phyloP scores from a whole-genome alignment of 2,888 invertebrate species.

The Idaea dimidiata region DNA sequence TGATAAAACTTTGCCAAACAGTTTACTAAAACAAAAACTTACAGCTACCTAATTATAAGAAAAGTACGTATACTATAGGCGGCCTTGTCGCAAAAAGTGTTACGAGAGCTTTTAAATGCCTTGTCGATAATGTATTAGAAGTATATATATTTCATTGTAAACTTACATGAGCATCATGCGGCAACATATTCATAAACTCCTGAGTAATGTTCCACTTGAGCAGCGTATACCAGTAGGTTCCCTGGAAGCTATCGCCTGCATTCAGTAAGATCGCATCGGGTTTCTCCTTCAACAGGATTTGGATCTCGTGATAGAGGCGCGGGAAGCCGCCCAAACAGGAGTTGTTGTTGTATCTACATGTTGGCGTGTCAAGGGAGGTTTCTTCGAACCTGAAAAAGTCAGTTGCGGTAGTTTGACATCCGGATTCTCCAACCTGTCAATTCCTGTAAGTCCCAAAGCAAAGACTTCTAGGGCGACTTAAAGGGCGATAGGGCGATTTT shows the following conservation, averaged over 20 bases:
- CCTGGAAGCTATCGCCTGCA: slow-evolving; percentile 92
- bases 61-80: too few relatives aligned
- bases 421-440: too few relatives aligned
- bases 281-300: slow-evolving; percentile 66
- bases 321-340: slow-evolving; percentile 87
- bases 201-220: slow-evolving; percentile 87
- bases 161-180: slow-evolving; percentile 88
- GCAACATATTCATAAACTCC: slow-evolving; percentile 87
- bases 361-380: slow-evolving; percentile 77
- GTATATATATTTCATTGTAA: background rate
- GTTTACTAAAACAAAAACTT: too few relatives aligned
- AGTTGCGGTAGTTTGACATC: background rate
- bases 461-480: too few relatives aligned
- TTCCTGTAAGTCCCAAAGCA: too few relatives aligned
- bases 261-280: slow-evolving; percentile 86
- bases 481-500: too few relatives aligned
- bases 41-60: too few relatives aligned
- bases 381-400: slow-evolving; percentile 79
- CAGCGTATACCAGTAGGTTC: slow-evolving; percentile 91
- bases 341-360: slow-evolving; percentile 75
- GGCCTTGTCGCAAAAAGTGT: too few relatives aligned
- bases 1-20: too few relatives aligned
- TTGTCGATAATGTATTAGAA: background rate
- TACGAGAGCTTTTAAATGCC: too few relatives aligned
- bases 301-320: slow-evolving; percentile 81